These are phyloP conservation scores for Murina feae DNA, from an alignment of 2,113 vertebrate genomes.

Conservation along the genomic window DNA sequence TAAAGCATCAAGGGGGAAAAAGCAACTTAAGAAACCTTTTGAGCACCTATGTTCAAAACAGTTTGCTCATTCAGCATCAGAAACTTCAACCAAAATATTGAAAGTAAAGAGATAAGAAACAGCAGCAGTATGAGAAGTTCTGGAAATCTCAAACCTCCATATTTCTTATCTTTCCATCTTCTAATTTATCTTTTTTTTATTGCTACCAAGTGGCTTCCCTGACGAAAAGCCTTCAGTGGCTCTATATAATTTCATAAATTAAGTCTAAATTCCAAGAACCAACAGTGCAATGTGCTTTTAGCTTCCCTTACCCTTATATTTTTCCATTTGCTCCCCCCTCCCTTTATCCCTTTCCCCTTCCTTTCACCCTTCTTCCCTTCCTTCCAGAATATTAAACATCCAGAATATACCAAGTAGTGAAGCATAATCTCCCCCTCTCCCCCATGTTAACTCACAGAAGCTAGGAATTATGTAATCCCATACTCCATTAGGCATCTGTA, in stretches of 20 bases:
- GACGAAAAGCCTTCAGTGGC: not conserved
- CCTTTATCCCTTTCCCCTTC: not conserved
- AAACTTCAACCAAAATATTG: not conserved
- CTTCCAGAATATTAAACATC: not conserved
- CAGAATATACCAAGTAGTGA: not conserved
- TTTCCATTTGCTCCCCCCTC: not conserved
- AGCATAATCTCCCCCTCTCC: too few species aligned
- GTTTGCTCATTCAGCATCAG: not conserved
- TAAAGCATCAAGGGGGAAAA: not conserved
- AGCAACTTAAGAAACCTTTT: not conserved
- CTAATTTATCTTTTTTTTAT: not conserved
- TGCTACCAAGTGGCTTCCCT: not conserved
- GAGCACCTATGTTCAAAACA: not conserved
- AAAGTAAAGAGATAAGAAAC: not conserved
- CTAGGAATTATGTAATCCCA: too few species aligned
- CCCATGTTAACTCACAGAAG: too few species aligned
- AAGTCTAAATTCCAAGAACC: not conserved
- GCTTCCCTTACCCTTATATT: not conserved
- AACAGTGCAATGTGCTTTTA: not conserved
- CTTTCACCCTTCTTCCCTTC: not conserved
- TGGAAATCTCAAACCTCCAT: not conserved
- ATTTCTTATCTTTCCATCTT: not conserved
- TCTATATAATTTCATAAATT: not conserved
- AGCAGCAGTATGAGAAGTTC: not conserved
- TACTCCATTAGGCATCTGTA: too few species aligned